Conservation (phyloP, 2,113 vertebrate species). For the Ciconia stormi region DNA sequence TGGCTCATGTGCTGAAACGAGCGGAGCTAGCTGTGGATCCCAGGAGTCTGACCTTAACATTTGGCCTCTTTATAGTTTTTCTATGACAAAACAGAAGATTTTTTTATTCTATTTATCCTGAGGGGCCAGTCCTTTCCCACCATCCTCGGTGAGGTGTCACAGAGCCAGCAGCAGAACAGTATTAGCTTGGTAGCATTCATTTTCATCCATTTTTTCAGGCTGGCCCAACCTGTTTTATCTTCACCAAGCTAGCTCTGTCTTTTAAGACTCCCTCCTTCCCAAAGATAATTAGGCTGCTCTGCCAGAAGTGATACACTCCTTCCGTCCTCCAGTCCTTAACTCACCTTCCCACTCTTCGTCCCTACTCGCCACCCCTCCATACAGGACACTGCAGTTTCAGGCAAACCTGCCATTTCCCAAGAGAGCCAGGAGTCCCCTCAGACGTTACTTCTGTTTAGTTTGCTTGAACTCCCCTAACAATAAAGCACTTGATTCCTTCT, state of each 20-base stretch:
- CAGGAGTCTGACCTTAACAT: background rate
- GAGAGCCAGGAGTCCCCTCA: background rate
- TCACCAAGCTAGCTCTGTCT: background rate
- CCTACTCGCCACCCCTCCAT: background rate
- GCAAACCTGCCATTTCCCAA: background rate
- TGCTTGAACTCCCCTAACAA: background rate
- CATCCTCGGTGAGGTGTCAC: background rate
- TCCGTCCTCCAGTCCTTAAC: background rate
- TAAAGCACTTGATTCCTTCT: background rate
- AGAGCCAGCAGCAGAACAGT: background rate
- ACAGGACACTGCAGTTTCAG: background rate
- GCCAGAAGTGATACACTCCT: background rate
- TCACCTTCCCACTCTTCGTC: background rate
- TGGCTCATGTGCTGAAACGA: background rate
- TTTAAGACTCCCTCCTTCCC: background rate
- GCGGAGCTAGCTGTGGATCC: background rate
- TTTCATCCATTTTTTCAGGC: background rate
- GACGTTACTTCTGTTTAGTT: background rate
- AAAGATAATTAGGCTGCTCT: background rate
- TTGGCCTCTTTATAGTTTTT: background rate
- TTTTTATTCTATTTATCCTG: background rate
- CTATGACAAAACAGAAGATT: background rate
- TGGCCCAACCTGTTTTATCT: background rate
- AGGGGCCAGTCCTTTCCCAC: background rate
- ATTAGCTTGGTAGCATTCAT: background rate